Evolutionary conservation across 2,888 invertebrate species (phyloP), one percentile per base, ranked within the genome.

Genomic region (Clistopyga incitator): DNA sequence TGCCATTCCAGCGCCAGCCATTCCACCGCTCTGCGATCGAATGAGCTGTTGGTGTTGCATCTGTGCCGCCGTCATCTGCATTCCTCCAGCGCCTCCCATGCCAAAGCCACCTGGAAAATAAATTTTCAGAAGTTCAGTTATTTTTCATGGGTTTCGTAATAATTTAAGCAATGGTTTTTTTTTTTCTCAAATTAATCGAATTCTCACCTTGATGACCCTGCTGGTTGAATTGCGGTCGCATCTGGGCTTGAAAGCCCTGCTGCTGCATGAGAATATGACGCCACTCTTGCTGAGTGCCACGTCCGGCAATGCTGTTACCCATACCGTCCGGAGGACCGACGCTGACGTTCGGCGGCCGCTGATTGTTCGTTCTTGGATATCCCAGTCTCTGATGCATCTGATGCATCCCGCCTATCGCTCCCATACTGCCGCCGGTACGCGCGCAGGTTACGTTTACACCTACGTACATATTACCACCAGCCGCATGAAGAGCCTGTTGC

Each of bases 211-310:
- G 93, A 87, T 92, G 93, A 91, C 94, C 93, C 89, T 94, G 93
- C 84, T 94, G 94, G 87, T 94, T 94, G 90, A 94, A 94, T 85
- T 93, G 94, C 50, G 94, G 94, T 88, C 95, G 91, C 84, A 84
- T 84, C 72, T 86, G 85, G 65, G 90, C 85, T 78, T 92, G 94
- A 88, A 94, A 94, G 86, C 93, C 93, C 86, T 93, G 94, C 85
- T 95, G 95, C 86, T 95, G 95, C 94, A 96, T 96, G 93, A 96
- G 92, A 85, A 96, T 92, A 89, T 96, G 96, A 86, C 96, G 95
- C 95, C 95, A 95, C 87, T 95, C 95, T 81, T 92, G 93, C 78
- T 90, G 92, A 67, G 89, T 88, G 1, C 94, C 93, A 42, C 94
- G 94, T 47, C 94, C 95, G 45, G 93, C 92, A 83, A 95, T 94